Percentiles rank a stretch among this genome's conserved stretches.
phyloP scores from a whole-genome alignment of 2,888 invertebrate genomes.

The Ochropacha duplaris region DNA sequence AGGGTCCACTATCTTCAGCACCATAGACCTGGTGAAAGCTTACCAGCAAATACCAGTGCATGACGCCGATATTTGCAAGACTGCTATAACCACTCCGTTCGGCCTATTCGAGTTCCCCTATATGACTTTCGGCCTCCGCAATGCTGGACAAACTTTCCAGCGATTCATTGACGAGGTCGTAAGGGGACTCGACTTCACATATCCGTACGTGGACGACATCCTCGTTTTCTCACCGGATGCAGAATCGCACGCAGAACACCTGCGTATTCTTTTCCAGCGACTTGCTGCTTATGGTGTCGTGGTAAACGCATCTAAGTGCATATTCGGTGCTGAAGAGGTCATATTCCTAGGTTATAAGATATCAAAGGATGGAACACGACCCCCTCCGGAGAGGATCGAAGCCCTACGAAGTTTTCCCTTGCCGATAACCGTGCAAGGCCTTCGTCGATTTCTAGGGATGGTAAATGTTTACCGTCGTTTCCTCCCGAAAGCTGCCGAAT shows the following conservation, averaged over 20 bases:
- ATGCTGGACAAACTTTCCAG: too few species aligned
- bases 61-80: slow-evolving; percentile 41
- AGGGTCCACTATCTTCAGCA: slow-evolving; percentile 4
- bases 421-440: background rate
- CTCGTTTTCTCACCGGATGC: slow-evolving; percentile 15
- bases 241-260: background rate
- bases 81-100: slow-evolving; percentile 33
- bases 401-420: background rate
- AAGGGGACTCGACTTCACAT: slow-evolving; percentile 39
- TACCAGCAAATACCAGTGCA: too few species aligned
- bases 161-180: slow-evolving; percentile 17
- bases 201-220: slow-evolving; percentile 45
- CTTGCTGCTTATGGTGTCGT: slow-evolving; percentile 15
- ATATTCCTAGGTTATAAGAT: too few species aligned
- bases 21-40: too few species aligned
- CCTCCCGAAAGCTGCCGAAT: background rate
- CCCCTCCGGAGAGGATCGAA: background rate
- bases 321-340: slow-evolving; percentile 2
- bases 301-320: slow-evolving; percentile 13
- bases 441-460: background rate
- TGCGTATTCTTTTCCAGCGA: slow-evolving; percentile 12
- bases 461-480: background rate
- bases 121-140: too few species aligned
- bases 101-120: too few species aligned
- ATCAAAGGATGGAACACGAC: background rate